Percentiles rank a stretch among this genome's conserved stretches.
Evolutionary conservation across 1,140 invertebrate genomes (phyloP).

Genomic region (Drosophila yakuba): DNA sequence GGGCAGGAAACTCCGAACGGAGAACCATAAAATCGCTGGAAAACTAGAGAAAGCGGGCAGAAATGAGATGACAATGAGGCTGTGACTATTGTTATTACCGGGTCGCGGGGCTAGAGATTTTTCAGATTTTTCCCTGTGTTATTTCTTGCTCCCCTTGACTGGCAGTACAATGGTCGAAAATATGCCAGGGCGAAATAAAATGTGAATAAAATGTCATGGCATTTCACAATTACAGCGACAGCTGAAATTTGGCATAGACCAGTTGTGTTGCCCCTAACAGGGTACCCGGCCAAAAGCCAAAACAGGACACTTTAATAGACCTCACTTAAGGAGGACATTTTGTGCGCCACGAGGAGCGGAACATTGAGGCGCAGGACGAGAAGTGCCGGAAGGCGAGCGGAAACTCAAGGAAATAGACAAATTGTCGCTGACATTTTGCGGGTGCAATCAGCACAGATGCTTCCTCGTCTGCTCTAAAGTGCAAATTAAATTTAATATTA

Average conservation of each 20-base stretch:
- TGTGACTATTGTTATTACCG: constrained; percentile 69
- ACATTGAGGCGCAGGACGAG: not conserved
- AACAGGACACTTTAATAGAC: constrained; percentile 52
- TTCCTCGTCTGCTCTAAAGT: constrained; percentile 55
- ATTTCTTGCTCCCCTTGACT: constrained; percentile 21
- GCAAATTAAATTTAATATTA: constrained; percentile 82
- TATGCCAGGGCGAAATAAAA: constrained; percentile 72
- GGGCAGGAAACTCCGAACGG: constrained; percentile 9
- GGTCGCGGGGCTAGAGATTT: constrained; percentile 57
- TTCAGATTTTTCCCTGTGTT: constrained; percentile 56
- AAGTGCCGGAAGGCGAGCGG: constrained; percentile 30
- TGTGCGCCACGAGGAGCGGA: constrained; percentile 18
- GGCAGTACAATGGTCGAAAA: constrained; percentile 56
- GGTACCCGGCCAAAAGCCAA: constrained; percentile 29
- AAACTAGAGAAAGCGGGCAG: constrained; percentile 27
- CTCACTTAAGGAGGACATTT: constrained; percentile 54
- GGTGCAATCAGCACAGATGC: constrained; percentile 63
- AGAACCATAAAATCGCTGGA: constrained; percentile 23
- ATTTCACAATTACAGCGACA: constrained; percentile 79
- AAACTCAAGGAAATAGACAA: constrained; percentile 69
- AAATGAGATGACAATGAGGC: constrained; percentile 54
- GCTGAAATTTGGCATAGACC: constrained; percentile 71
- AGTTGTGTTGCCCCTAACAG: constrained; percentile 16
- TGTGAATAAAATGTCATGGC: constrained; percentile 71
- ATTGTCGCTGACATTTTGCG: constrained; percentile 81